phyloP scores from a whole-genome alignment of 53 echinoderm and acorn worm species.

The Actinopyga echinites region DNA sequence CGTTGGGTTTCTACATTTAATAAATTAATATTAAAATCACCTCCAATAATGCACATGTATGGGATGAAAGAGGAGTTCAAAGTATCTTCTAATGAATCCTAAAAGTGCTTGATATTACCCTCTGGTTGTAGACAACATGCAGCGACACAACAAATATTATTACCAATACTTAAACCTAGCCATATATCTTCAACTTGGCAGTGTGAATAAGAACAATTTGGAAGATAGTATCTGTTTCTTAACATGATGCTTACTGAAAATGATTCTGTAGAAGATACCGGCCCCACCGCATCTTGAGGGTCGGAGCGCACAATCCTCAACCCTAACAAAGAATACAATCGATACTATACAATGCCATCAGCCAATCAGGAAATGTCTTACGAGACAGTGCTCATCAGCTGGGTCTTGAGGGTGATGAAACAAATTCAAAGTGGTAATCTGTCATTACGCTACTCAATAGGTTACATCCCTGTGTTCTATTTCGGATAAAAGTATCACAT shows the following conservation, averaged over 20 bases:
- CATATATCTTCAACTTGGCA: too few species aligned
- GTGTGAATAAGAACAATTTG: neutral
- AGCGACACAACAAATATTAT: too few species aligned
- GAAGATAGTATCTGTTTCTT: neutral
- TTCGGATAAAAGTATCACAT: neutral
- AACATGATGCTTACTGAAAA: neutral
- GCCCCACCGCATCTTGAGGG: neutral
- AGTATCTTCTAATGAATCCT: neutral
- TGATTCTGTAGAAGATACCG: conserved; percentile 13
- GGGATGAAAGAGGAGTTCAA: too few species aligned
- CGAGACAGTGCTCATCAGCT: too few species aligned
- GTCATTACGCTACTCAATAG: neutral
- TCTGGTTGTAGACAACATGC: neutral
- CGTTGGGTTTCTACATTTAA: conserved; percentile 7
- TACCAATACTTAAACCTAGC: neutral
- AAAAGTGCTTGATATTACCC: conserved; percentile 4
- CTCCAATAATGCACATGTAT: too few species aligned
- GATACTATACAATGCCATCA: too few species aligned
- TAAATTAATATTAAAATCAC: too few species aligned
- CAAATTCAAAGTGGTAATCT: neutral
- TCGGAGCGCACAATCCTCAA: too few species aligned
- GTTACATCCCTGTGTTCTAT: neutral
- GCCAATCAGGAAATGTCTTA: too few species aligned
- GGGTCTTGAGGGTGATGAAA: neutral
- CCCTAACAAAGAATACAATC: too few species aligned